phyloP scores from a whole-genome alignment of 2,888 invertebrate genomes.

The Rhogogaster chlorosoma region DNA sequence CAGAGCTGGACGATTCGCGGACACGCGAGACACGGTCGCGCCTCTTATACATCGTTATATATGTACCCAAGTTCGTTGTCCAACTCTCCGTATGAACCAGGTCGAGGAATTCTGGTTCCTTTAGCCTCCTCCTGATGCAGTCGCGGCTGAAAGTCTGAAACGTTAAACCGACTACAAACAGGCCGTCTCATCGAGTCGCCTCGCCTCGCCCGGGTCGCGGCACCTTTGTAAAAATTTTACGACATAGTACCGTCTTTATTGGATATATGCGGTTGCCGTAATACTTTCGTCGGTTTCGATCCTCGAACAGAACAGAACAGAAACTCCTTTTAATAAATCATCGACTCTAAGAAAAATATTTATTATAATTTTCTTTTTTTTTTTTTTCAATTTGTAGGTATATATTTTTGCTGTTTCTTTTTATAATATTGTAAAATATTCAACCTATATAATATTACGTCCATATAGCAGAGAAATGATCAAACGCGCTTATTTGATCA shows the following conservation, averaged over 20 bases:
- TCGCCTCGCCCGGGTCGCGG: background rate
- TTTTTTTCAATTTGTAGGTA: background rate
- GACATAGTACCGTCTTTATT: conserved; percentile 33
- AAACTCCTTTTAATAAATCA: background rate
- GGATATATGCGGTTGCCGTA: conserved; percentile 21
- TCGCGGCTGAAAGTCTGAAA: background rate
- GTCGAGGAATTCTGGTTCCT: conserved; percentile 43
- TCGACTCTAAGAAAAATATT: background rate
- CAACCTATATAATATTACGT: background rate
- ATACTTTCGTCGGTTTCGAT: conserved; percentile 27
- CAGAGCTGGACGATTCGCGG: conserved; percentile 12
- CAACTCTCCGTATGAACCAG: conserved; percentile 16
- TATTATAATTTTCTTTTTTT: background rate
- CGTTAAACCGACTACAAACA: conserved; percentile 15
- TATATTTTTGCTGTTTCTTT: background rate
- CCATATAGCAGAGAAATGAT: background rate
- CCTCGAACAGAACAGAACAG: background rate
- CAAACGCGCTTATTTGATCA: too few relatives aligned
- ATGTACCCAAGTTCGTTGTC: background rate
- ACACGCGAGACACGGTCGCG: conserved; percentile 33
- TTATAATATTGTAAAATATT: background rate
- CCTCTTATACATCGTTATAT: background rate
- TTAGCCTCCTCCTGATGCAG: background rate
- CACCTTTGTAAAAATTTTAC: conserved; percentile 44
- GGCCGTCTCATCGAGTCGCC: background rate